Evolutionary conservation across 2,888 invertebrate species (phyloP), one percentile per base, ranked within the genome.

Genomic region (Aphodius sticticus): DNA sequence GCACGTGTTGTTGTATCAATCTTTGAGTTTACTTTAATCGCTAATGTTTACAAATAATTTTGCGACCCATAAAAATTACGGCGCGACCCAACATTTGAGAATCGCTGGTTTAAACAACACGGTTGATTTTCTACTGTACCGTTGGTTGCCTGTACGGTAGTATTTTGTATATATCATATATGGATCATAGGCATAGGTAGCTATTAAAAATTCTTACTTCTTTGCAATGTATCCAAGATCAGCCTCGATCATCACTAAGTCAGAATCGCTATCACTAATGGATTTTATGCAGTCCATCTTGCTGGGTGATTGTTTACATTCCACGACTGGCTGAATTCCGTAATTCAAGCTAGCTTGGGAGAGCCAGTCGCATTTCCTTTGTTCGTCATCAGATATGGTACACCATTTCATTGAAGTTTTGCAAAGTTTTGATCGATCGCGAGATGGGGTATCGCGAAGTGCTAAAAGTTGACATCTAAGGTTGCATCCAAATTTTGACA

Each of bases 311-410:
- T 89, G 89, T 4, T 90, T 88, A 86, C 93, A 93, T 16, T 90
- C 85, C 70, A 94, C 88, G 0, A 88, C 83, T 0, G 94, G 94
- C 83, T 91, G 90, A 15, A 94, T 88, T 1, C 93, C 94, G 15
- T 92, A 88, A 26, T 89, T 89, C 81, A 91, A 86, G 0, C 92
- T 91, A 0, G 93, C 92, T 15, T 89, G 87, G 0, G 91, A 88
- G 0, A 93, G 85, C 93, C 94, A 93, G 16, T 86, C 84, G 84
- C 94, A 94, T 86, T 94, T 94, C 75, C 86, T 84, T 12, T 90
- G 90, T 84, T 94, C 94, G 0, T 84, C 83, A 0, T 86, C 80
- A 2, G 90, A 91, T 6, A 89, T 85, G 0, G 93, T 93, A 86
- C 94, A 94, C 94, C 94, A 94, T 78, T 91, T 91, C 0, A 92